Evolutionary conservation across 35 echinoderm and acorn worm genomes (phyloP).

Genomic region (Antedon bifida): DNA sequence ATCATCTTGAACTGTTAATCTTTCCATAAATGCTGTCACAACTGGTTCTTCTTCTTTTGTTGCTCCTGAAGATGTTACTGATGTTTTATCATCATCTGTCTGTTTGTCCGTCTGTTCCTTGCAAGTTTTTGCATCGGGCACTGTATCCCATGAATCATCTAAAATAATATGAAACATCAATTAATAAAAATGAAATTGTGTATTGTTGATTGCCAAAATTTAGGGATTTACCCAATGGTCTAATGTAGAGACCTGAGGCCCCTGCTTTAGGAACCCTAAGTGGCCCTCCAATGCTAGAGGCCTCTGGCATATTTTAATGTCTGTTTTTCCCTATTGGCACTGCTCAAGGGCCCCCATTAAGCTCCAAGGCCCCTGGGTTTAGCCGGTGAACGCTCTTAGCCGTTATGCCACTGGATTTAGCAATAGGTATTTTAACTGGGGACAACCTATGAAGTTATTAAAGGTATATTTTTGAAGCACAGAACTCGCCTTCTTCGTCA

Average conservation of each 20-base stretch:
- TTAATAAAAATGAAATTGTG: not conserved
- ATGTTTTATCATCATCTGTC: not conserved
- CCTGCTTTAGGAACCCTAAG: too few species aligned
- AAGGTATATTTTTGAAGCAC: too few species aligned
- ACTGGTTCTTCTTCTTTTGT: not conserved
- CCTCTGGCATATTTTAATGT: too few species aligned
- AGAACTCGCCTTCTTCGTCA: constrained; percentile 37
- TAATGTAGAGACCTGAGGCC: too few species aligned
- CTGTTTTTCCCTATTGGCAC: too few species aligned
- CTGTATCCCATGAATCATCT: constrained; percentile 74
- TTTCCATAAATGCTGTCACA: not conserved
- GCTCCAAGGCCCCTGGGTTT: not conserved
- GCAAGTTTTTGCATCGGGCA: constrained; percentile 27
- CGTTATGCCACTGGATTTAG: too few species aligned
- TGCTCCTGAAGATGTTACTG: not conserved
- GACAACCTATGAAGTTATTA: too few species aligned
- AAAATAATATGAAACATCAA: not conserved
- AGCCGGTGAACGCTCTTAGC: too few species aligned
- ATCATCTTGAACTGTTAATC: not conserved
- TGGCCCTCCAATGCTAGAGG: too few species aligned
- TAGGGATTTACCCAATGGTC: too few species aligned
- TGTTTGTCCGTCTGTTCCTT: constrained; percentile 7
- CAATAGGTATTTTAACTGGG: too few species aligned
- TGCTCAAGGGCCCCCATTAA: too few species aligned
- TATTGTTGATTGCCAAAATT: not conserved